A percentile compares a stretch with the other conserved stretches of the same genome.
Evolutionary conservation across 2,797 vertebrate genomes (phyloP).

Genomic region (Onychomys torridus): DNA sequence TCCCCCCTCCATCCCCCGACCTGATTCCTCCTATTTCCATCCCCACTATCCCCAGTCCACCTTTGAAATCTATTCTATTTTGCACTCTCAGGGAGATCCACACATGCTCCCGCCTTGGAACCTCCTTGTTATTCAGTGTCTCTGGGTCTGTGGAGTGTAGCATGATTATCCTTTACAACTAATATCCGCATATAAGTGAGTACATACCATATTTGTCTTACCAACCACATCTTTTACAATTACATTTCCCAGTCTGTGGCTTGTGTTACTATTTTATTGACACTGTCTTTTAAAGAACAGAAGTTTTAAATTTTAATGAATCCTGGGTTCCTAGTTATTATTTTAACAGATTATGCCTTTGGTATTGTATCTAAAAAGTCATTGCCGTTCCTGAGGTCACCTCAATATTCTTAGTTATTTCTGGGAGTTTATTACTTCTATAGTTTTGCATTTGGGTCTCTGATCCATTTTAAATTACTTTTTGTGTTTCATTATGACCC

Average conservation of each 20-base stretch:
- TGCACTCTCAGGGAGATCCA: background rate
- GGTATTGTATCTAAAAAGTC: background rate
- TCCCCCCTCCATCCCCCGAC: background rate
- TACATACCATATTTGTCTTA: background rate
- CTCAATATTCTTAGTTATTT: constrained; percentile 1
- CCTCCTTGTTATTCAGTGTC: background rate
- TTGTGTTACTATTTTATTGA: constrained; percentile 32
- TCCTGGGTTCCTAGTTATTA: background rate
- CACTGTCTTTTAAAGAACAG: background rate
- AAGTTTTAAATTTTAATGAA: constrained; percentile 36
- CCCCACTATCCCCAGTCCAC: background rate
- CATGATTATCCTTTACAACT: background rate
- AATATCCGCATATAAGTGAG: background rate
- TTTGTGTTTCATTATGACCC: background rate
- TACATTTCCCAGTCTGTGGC: background rate
- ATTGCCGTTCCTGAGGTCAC: background rate
- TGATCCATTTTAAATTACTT: background rate
- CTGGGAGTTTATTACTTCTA: background rate
- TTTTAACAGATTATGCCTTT: background rate
- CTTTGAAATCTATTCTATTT: background rate
- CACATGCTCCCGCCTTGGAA: background rate
- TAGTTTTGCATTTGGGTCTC: background rate
- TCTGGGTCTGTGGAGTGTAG: background rate
- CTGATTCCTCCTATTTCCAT: background rate
- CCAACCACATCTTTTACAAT: constrained; percentile 6